Conservation (phyloP, 2,113 vertebrate species). For the Cavia aperea region DNA sequence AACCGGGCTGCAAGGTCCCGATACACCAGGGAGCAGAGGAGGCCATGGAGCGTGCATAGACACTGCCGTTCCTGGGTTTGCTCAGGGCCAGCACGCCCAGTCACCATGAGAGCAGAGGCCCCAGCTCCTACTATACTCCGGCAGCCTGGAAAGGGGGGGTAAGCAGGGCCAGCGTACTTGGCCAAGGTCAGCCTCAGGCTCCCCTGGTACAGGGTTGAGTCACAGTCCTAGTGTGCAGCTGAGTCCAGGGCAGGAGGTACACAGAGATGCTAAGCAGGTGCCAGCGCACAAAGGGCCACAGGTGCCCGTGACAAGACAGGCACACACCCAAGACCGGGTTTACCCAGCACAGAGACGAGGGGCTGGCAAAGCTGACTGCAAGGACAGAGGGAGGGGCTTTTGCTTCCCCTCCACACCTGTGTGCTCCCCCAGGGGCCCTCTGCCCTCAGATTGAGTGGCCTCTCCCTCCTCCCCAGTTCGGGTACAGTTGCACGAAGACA, state of each 20-base stretch:
- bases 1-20: fast-evolving
- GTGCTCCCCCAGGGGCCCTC: no score
- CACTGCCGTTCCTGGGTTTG: fast-evolving
- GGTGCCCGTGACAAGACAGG: no score
- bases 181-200: not conserved
- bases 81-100: not conserved
- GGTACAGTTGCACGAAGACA: not conserved
- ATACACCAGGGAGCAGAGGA: no score
- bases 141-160: not conserved
- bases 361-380: not conserved
- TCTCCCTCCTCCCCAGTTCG: constrained; percentile 45
- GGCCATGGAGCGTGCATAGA: not conserved
- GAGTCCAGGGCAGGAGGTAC: fast-evolving
- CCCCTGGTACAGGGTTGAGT: not conserved
- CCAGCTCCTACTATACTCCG: fast-evolving
- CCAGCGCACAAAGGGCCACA: not conserved
- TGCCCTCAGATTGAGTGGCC: not conserved
- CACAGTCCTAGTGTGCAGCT: not conserved
- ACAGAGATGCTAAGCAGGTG: fast-evolving
- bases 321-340: not conserved
- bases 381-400: not conserved
- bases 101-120: not conserved
- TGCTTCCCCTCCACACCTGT: not conserved
- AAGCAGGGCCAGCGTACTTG: not conserved
- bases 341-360: fast-evolving